Base-by-base conservation (phyloP, 1,140 invertebrate genomes). In the Drosophila setifemur region DNA sequence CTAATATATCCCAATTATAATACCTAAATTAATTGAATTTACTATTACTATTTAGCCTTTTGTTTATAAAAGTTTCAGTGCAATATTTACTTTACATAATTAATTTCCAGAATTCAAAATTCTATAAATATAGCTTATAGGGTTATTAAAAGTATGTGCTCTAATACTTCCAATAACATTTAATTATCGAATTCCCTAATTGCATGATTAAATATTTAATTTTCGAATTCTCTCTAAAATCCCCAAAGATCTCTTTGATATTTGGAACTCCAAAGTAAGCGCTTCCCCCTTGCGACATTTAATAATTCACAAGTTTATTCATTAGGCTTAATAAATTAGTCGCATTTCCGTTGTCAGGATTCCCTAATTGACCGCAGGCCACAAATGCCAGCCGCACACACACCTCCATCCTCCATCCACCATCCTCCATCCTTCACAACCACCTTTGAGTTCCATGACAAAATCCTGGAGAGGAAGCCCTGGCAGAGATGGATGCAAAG, bases 401-500 rank as follows among this genome's bases (percentile, higher is more conserved):
- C 18, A 8, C 53, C 55, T 31, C 52, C 35, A 23, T 21, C 49
- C 25, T 12, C 14, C 55, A 6, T 12, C 23, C 23, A 9, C 19
- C 6, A 16, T 25, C 37, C 37, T 19, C 12, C 11, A 23, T 23
- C 21, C 12, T 14, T 5, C 19, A 2, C 12, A 8, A 7, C 19
- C 31, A 26, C 23, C 19, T 23, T 12, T 12, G 19, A 12, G 16
- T 39, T 33, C 33, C 11, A 18, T 4, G 18, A 23, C 37, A 21
- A 37, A 23, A 14, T 48, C 23, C 8, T 7, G 18, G 6, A 9
- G 26, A 25, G 19, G 11, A 4, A 18, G 12, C 42, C 11, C 2
- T 1, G 14, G 5, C 58, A 19, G 23, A 64, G 33, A 64, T 64
- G 42, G n/a, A 64, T 64, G 60, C 57, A 81, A 82, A 82, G 76